These are phyloP conservation scores for Takifugu bimaculatus DNA, from an alignment of 2,113 vertebrate genomes.

Conservation along the genomic window DNA sequence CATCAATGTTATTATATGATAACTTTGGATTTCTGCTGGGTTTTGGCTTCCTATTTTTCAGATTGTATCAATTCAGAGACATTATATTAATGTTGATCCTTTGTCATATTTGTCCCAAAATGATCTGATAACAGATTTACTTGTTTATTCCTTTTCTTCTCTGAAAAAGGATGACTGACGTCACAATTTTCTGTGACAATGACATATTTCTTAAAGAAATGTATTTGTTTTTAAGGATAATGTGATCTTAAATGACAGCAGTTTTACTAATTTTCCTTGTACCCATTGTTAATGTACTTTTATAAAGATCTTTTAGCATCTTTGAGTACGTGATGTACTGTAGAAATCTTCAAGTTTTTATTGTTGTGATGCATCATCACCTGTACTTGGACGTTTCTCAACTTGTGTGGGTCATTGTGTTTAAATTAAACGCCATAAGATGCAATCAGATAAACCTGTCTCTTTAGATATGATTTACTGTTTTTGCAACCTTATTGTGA, in stretches of 20 bases:
- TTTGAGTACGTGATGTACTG: constrained; percentile 33
- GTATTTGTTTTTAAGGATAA: background rate
- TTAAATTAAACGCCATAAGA: constrained; percentile 12
- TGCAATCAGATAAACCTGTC: background rate
- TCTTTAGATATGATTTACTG: too few relatives aligned
- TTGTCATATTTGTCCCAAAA: background rate
- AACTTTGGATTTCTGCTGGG: background rate
- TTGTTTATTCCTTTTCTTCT: constrained; percentile 1
- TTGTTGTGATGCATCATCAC: constrained; percentile 44
- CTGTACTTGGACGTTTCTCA: background rate
- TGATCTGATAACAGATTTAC: constrained; percentile 10
- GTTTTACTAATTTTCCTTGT: too few relatives aligned
- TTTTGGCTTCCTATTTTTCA: background rate
- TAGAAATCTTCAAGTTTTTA: constrained; percentile 31
- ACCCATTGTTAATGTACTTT: background rate
- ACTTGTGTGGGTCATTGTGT: background rate
- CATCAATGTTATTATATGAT: background rate
- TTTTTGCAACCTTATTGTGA: too few relatives aligned
- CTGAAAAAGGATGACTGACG: constrained; percentile 2
- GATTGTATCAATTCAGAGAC: too few relatives aligned
- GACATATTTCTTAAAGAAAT: background rate
- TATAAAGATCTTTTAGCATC: constrained; percentile 36
- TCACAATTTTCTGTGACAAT: constrained; percentile 15
- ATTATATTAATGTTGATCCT: too few relatives aligned
- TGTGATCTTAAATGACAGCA: background rate